These are phyloP conservation scores for Gambusia holbrooki DNA, from an alignment of 2,113 vertebrate species.

Conservation along the genomic window DNA sequence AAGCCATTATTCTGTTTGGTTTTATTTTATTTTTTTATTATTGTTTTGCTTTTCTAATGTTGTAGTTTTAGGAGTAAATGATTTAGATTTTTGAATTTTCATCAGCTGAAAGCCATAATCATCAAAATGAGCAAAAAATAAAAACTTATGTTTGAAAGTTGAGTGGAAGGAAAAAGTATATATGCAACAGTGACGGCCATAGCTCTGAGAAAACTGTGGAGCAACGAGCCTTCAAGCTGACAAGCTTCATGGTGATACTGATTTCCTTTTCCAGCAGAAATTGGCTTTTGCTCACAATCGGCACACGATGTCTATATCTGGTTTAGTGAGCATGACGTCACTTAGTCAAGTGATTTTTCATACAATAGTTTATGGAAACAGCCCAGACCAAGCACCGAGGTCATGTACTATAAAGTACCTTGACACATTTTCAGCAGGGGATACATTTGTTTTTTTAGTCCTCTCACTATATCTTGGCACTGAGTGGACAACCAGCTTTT, in stretches of 20 bases:
- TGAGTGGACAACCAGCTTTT: too few relatives aligned
- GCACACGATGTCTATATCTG: background rate
- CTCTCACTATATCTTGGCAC: too few relatives aligned
- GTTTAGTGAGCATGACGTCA: background rate
- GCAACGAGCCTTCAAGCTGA: background rate
- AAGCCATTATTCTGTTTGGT: too few relatives aligned
- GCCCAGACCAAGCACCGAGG: too few relatives aligned
- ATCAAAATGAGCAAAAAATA: background rate
- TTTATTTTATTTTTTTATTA: too few relatives aligned
- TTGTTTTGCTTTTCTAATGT: background rate
- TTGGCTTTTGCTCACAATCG: background rate
- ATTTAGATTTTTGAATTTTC: background rate
- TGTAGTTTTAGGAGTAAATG: background rate
- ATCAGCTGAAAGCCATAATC: background rate
- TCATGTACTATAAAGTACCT: too few relatives aligned
- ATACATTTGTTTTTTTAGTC: too few relatives aligned
- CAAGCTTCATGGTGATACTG: background rate
- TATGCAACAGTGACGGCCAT: background rate
- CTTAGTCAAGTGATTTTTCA: too few relatives aligned
- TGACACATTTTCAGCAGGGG: too few relatives aligned
- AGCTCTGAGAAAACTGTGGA: background rate
- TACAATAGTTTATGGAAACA: too few relatives aligned
- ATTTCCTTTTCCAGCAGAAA: background rate
- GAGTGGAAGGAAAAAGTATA: background rate
- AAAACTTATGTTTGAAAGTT: background rate